Evolutionary conservation across 1,140 invertebrate genomes (phyloP).

Genomic region (Brachionus paranguensis): DNA sequence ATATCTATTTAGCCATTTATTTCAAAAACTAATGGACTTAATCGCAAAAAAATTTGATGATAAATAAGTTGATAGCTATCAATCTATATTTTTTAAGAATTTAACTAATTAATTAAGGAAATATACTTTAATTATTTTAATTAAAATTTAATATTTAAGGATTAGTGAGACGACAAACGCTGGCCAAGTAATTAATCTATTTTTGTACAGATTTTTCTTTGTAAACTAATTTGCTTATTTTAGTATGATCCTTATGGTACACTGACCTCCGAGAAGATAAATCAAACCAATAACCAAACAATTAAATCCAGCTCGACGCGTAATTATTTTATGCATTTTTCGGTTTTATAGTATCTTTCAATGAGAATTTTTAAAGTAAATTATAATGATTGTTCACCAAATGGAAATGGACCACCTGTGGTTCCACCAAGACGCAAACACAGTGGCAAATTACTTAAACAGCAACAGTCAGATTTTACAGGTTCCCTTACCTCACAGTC

Average conservation of each 20-base stretch:
- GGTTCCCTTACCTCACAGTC: neutral
- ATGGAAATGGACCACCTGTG: neutral
- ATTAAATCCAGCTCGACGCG: conserved; percentile 2
- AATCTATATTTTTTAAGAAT: too few relatives aligned
- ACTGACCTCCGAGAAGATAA: neutral
- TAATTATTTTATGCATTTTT: neutral
- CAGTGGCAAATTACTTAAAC: conserved; percentile 17
- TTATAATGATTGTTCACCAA: neutral
- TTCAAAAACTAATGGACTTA: too few relatives aligned
- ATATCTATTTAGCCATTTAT: too few relatives aligned
- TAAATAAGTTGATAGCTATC: too few relatives aligned
- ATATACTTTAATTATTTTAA: neutral
- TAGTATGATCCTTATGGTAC: conserved; percentile 31
- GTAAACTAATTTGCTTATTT: neutral
- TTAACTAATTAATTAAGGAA: neutral
- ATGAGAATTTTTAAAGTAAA: neutral
- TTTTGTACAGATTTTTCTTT: neutral
- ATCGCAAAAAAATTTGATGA: too few relatives aligned
- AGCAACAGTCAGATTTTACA: neutral
- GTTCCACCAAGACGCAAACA: conserved; percentile 38
- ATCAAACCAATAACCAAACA: neutral
- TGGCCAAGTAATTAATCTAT: neutral
- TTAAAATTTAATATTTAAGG: neutral
- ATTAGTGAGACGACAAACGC: neutral
- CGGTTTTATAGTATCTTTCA: neutral